phyloP scores from a whole-genome alignment of 1,140 invertebrate species.

The Polyergus mexicanus region DNA sequence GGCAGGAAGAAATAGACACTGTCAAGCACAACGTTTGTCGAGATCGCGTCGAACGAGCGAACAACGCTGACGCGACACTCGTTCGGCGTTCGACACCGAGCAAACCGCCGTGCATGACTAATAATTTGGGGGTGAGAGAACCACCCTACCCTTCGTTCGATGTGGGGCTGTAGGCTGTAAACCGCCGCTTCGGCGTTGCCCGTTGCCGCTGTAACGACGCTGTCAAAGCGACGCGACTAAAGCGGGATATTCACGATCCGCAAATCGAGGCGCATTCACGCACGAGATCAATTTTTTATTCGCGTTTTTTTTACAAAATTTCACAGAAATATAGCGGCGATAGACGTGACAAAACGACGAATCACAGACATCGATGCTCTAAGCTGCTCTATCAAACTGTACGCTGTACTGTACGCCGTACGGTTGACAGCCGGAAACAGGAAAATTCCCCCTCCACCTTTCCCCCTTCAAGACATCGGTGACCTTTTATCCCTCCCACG shows the following conservation, averaged over 20 bases:
- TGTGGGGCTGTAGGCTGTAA: conserved; percentile 11
- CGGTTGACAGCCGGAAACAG: conserved; percentile 80
- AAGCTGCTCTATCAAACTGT: conserved; percentile 12
- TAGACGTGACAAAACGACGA: not conserved
- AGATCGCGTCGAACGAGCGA: conserved; percentile 15
- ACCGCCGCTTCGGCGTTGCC: conserved; percentile 30
- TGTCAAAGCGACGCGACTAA: not conserved
- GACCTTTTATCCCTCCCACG: conserved; percentile 23
- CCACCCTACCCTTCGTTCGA: conserved; percentile 76
- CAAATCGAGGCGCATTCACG: conserved; percentile 31
- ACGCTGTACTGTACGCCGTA: not conserved
- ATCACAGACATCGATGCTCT: not conserved
- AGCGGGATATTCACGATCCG: conserved; percentile 38
- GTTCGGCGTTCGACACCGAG: conserved; percentile 34
- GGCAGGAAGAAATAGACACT: conserved; percentile 43
- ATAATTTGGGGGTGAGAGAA: conserved; percentile 81
- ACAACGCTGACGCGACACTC: conserved; percentile 45
- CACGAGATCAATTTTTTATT: not conserved
- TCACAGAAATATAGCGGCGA: not conserved
- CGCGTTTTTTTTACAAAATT: not conserved
- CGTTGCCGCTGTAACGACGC: conserved; percentile 48
- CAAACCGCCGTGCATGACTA: conserved; percentile 77
- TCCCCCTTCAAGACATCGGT: not conserved
- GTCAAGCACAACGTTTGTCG: not conserved
- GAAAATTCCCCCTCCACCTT: conserved; percentile 72